Evolutionary conservation across 2,888 invertebrate genomes (phyloP), one percentile per base, ranked within the genome.

Genomic region (Himalopsyche kuldschensis): DNA sequence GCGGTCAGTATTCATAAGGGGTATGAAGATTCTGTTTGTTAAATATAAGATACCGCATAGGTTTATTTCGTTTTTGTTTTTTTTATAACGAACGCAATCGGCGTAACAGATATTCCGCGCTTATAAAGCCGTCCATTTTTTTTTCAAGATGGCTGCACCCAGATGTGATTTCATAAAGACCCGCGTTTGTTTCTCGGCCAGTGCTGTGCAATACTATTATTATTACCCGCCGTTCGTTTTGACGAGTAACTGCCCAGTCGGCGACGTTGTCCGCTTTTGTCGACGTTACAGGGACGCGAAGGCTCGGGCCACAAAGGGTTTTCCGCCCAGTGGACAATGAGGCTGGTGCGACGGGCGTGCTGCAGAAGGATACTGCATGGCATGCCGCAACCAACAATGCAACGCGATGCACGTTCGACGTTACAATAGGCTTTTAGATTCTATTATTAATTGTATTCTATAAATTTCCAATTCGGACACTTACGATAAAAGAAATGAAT

Each of bases 241-340:
- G 32, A 31, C 32, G 41, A 27, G 41, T 55, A 55, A 35, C 76
- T 81, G 81, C 31, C 48, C n/a, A 10, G 31, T n/a, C 32, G 35
- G 27, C 76, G 35, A 4, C 76, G 35, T 32, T 6, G 15, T 32
- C 35, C 76, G 69, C 69, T 69, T 69, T 69, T 69, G 69, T 69
- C 69, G 30, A 15, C 30, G 69, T 69, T 27, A 69, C 32, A 24
- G 76, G 35, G 30, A 32, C 32, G 27, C 35, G 35, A 32, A 27
- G 63, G 46, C 27, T 32, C 41, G 27, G 27, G 77, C 75, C 81
- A 82, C 84, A 84, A 85, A 85, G 85, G 84, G 84, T 46, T 85
- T 85, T 85, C 85, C 83, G 78, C 82, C 79, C 17, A 75, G 35
- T 85, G 85, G 46, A 75, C 82, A 75, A 31, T 20, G 77, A 27